Evolutionary conservation across 2,797 vertebrate species (phyloP).

Genomic region (Staurois parvus): DNA sequence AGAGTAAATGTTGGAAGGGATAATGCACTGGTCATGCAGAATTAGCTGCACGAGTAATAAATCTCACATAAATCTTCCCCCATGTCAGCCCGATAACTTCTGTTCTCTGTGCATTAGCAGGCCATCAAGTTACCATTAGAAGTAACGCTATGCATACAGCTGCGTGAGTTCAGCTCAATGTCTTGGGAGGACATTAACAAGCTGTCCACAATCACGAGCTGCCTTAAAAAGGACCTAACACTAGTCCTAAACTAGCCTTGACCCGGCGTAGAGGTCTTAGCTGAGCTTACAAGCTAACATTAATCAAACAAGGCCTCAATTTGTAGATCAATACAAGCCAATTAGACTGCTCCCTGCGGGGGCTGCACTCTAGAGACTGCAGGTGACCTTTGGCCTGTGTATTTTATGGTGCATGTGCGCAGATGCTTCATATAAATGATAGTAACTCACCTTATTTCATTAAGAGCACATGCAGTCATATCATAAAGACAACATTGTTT

Average conservation of each 20-base stretch:
- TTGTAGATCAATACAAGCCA: conserved; percentile 74
- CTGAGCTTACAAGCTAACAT: conserved; percentile 66
- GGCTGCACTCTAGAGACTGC: conserved; percentile 64
- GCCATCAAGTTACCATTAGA: conserved; percentile 74
- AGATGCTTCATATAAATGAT: conserved; percentile 60
- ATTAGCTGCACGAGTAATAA: conserved; percentile 67
- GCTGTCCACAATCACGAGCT: conserved; percentile 59
- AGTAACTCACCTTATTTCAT: conserved; percentile 61
- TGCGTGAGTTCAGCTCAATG: conserved; percentile 63
- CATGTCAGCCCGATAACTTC: conserved; percentile 68
- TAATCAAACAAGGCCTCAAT: conserved; percentile 74
- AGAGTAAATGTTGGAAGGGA: conserved; percentile 8
- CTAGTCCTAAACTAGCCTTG: conserved; percentile 68
- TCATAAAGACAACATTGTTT: conserved; percentile 55
- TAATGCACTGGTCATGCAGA: conserved; percentile 4
- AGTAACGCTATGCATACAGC: conserved; percentile 61
- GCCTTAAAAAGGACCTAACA: conserved; percentile 64
- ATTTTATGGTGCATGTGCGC: conserved; percentile 62
- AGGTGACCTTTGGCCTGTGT: conserved; percentile 68
- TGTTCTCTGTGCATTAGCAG: conserved; percentile 72
- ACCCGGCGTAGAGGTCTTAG: conserved; percentile 65
- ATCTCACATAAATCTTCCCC: conserved; percentile 68
- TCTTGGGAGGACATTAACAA: conserved; percentile 68
- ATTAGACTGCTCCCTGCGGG: conserved; percentile 74
- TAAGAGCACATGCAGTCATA: conserved; percentile 41